phyloP scores from a whole-genome alignment of 2,113 vertebrate genomes.

The Ceyx margarethae region DNA sequence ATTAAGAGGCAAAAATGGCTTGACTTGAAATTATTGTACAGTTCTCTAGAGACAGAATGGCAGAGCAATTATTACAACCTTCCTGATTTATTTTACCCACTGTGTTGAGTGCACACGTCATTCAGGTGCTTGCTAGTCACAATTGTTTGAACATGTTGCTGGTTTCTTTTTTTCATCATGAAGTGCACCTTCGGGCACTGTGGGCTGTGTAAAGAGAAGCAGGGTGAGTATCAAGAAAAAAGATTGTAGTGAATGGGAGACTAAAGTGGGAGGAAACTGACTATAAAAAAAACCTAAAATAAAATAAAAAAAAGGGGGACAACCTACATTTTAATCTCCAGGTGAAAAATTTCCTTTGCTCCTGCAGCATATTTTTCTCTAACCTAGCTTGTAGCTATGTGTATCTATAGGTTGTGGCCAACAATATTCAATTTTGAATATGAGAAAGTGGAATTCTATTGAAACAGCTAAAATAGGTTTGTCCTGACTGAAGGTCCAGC shows the following conservation, averaged over 20 bases:
- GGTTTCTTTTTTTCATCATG: background rate
- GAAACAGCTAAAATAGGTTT: background rate
- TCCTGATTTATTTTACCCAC: background rate
- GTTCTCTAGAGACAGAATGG: background rate
- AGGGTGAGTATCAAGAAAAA: background rate
- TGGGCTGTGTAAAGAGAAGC: background rate
- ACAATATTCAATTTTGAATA: background rate
- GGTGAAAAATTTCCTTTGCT: background rate
- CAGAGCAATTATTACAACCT: background rate
- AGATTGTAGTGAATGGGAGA: background rate
- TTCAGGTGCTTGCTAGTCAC: background rate
- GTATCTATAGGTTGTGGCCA: background rate
- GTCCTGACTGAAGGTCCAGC: background rate
- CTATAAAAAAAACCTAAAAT: background rate
- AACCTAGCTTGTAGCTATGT: fast-evolving
- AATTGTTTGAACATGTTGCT: background rate
- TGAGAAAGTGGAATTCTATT: background rate
- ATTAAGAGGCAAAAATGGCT: background rate
- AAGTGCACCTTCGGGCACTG: background rate
- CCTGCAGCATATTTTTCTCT: background rate
- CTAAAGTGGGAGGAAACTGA: background rate
- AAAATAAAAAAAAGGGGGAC: background rate
- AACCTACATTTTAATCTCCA: background rate
- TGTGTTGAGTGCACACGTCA: background rate
- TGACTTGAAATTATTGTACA: background rate